phyloP scores from a whole-genome alignment of 2,888 invertebrate genomes.

The Drosophila greeni region DNA sequence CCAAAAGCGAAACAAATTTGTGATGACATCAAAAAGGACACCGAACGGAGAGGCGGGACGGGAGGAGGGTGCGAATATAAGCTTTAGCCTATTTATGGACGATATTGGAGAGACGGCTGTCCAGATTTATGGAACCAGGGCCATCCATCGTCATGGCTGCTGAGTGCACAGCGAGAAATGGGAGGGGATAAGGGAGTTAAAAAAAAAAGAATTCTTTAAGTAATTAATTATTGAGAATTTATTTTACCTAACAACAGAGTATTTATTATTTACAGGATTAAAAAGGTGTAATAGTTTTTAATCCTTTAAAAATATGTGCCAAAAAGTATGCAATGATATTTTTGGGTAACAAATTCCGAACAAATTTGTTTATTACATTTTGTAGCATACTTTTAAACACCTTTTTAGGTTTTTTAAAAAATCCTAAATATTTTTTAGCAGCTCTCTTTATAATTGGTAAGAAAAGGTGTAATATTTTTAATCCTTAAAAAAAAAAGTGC shows the following conservation, averaged over 20 bases:
- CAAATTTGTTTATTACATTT: background rate
- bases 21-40: slow-evolving; percentile 24
- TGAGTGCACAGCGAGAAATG: background rate
- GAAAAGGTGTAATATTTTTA: no score
- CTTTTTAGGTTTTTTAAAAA: background rate
- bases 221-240: no score
- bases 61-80: slow-evolving; percentile 34
- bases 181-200: background rate
- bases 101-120: slow-evolving; percentile 11
- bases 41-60: background rate
- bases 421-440: no score
- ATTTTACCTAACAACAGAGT: background rate
- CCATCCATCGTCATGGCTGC: slow-evolving; percentile 11
- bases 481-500: no score
- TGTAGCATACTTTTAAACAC: background rate
- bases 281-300: background rate
- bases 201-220: no score
- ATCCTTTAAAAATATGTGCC: background rate
- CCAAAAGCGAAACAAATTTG: slow-evolving; percentile 30
- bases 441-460: no score
- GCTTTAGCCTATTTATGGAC: slow-evolving; percentile 41
- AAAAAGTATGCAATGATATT: background rate
- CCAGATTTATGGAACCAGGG: slow-evolving; percentile 29
- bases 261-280: no score
- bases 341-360: no score